Evolutionary conservation across 2,888 invertebrate species (phyloP), one percentile per base, ranked within the genome.

Genomic region (Deilephila porcellus): DNA sequence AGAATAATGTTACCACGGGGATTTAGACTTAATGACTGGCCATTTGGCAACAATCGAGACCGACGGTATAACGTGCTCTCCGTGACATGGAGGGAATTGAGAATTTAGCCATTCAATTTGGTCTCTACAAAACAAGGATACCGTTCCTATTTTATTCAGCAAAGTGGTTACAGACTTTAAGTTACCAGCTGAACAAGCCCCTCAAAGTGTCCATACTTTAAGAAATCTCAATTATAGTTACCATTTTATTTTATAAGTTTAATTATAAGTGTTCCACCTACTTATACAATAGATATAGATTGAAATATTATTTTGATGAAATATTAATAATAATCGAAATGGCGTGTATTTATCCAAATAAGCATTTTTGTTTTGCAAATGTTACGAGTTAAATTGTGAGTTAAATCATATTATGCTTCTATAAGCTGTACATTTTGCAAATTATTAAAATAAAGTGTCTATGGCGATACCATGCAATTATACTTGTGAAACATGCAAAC

Each of bases 201-300:
- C 72, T 62, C 62, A 37, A 63, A 52, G 60, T 73, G 71, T 34
- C 37, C 37, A 17, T 73, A 75, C 25, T 62, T 73, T 73, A 76
- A 78, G 82, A 83, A 82, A 82, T 82, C 82, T 82, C 82, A 83
- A 82, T 76, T 77, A 79, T 79, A 83, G 81, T 81, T 83, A 82
- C 84, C 82, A 71, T 75, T 78, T 75, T 83, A 76, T 79, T 77
- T 79, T 76, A 0, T 83, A 81, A 80, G 79, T 80, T 82, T 82
- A 77, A 75, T 78, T 77, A 74, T 80, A 76, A 77, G 72, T 20
- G 56, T 73, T 73, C 64, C 72, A 73, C 72, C 72, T 72, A 72
- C 53, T 67, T 64, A 29, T 73, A 67, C 19, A 64, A 63, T 72
- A 73, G 59, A 56, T 73, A 4, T 67, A 67, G 52, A 52, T 67